These are phyloP conservation scores for Pollenia angustigena DNA, from an alignment of 2,888 invertebrate species.

Conservation along the genomic window DNA sequence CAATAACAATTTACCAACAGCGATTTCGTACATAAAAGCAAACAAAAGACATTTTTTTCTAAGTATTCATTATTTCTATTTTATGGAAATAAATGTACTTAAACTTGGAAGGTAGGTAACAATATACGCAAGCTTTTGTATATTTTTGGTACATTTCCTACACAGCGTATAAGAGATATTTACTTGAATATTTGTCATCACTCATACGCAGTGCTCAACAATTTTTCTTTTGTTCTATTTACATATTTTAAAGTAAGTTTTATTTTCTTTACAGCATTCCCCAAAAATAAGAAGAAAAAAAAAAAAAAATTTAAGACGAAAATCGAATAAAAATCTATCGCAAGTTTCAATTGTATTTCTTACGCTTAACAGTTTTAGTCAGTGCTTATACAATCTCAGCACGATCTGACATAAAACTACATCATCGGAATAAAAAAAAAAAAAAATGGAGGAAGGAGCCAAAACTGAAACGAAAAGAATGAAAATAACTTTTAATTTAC, in stretches of 20 bases:
- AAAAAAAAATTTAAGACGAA: neutral
- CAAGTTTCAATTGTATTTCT: slow-evolving; percentile 60
- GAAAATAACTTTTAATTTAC: slow-evolving; percentile 72
- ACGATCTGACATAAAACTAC: slow-evolving; percentile 71
- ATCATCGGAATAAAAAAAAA: slow-evolving; percentile 62
- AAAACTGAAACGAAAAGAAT: neutral
- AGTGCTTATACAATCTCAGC: slow-evolving; percentile 65
- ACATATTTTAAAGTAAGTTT: neutral
- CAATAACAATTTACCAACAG: neutral
- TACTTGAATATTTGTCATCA: neutral
- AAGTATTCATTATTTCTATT: neutral
- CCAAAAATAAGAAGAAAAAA: neutral
- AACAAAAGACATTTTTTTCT: neutral
- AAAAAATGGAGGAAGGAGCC: slow-evolving; percentile 7
- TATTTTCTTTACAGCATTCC: no score
- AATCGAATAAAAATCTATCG: slow-evolving; percentile 34
- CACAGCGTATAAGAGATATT: slow-evolving; percentile 16
- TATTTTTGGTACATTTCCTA: neutral
- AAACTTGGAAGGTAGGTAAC: no score
- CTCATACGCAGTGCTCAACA: slow-evolving; percentile 33
- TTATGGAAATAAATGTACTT: neutral
- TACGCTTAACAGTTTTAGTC: slow-evolving; percentile 36
- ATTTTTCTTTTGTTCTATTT: neutral
- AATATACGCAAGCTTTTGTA: neutral
- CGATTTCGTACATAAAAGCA: neutral